Evolutionary conservation across 2,888 invertebrate genomes (phyloP).

Genomic region (Metalampra italica): DNA sequence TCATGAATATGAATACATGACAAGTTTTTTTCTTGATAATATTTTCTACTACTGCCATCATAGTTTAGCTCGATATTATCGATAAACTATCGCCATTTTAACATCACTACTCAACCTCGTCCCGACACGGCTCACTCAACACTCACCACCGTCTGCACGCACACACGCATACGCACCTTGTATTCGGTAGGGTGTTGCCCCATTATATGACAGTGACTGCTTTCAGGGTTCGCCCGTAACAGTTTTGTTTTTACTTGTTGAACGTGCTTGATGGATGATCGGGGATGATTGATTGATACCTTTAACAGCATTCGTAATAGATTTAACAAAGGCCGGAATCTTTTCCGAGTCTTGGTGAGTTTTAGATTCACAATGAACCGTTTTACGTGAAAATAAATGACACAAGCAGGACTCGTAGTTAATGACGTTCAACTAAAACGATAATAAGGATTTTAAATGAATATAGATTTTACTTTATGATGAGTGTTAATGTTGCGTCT

Average conservation of each 20-base stretch:
- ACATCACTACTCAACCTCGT: constrained; percentile 4
- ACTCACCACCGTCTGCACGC: constrained; percentile 17
- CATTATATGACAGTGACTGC: constrained; percentile 35
- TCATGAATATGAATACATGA: too few relatives aligned
- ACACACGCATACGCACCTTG: constrained; percentile 37
- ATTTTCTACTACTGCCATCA: too few relatives aligned
- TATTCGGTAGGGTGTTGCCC: constrained; percentile 52
- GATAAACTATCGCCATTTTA: too few relatives aligned
- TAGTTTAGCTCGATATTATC: too few relatives aligned
- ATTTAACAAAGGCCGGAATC: constrained; percentile 37
- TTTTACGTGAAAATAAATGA: not conserved
- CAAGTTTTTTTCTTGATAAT: too few relatives aligned
- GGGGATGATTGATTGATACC: constrained; percentile 65
- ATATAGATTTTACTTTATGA: too few relatives aligned
- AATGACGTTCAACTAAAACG: too few relatives aligned
- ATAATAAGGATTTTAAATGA: too few relatives aligned
- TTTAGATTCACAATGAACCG: not conserved
- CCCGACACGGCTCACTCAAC: constrained; percentile 23
- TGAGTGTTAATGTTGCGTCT: too few relatives aligned
- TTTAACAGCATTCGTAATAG: constrained; percentile 54
- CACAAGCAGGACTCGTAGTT: too few relatives aligned
- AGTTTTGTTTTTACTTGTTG: constrained; percentile 78
- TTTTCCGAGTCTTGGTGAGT: not conserved
- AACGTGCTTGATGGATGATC: constrained; percentile 72
- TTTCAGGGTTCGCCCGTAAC: constrained; percentile 56